Conservation (phyloP, 2,797 vertebrate species). For the Florisuga fusca region DNA sequence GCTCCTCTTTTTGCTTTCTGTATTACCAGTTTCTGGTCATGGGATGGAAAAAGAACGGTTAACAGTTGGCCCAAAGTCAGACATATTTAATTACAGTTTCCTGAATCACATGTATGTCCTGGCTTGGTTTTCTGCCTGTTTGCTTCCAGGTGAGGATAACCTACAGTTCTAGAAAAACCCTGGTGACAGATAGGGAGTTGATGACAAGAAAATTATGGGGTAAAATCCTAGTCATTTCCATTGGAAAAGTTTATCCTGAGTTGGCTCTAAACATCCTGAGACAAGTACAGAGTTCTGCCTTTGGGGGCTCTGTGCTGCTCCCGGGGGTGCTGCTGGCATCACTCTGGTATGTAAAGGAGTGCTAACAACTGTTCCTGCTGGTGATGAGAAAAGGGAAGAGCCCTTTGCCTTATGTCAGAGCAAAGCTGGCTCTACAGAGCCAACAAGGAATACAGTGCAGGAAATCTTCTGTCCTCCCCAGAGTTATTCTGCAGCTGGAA, state of each 20-base stretch:
- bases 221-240: neutral
- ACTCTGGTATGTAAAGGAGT: neutral
- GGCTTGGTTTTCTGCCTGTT: neutral
- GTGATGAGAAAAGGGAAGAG: neutral
- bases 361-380: neutral
- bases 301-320: neutral
- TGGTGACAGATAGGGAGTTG: neutral
- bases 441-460: neutral
- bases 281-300: neutral
- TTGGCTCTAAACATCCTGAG: neutral
- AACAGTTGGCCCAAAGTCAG: neutral
- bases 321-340: neutral
- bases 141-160: slow-evolving; percentile 5
- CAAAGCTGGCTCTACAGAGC: neutral
- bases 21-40: neutral
- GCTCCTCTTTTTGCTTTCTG: neutral
- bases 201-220: neutral
- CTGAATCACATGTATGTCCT: neutral
- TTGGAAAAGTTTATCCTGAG: neutral
- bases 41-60: neutral
- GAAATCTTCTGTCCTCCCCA: neutral
- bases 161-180: neutral
- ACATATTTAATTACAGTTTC: neutral
- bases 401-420: neutral
- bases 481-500: neutral